phyloP scores from a whole-genome alignment of 35 echinoderm and acorn worm species.

The Apostichopus californicus region DNA sequence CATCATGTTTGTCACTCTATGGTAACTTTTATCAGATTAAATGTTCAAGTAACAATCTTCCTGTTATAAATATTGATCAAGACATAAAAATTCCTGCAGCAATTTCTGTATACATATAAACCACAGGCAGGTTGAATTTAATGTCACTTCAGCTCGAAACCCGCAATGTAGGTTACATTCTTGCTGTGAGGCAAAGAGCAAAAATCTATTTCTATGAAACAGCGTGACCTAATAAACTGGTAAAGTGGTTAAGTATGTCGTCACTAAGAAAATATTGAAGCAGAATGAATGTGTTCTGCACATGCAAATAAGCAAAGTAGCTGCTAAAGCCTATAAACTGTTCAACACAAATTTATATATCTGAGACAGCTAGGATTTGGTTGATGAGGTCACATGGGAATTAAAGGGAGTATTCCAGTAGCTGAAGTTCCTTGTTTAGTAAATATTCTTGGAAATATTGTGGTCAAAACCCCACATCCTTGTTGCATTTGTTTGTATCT shows the following conservation, averaged over 20 bases:
- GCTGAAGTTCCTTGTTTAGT: too few species aligned
- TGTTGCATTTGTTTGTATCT: too few species aligned
- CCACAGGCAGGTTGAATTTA: conserved; percentile 14
- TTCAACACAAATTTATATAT: too few species aligned
- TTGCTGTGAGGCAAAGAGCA: conserved; percentile 6
- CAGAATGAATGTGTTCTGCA: too few species aligned
- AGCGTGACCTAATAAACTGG: conserved; percentile 13
- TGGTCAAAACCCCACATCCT: too few species aligned
- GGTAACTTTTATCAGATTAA: not conserved
- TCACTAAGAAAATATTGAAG: not conserved
- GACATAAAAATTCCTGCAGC: too few species aligned
- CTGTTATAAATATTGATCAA: not conserved
- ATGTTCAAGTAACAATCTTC: not conserved
- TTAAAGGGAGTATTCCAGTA: too few species aligned
- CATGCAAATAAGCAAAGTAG: too few species aligned
- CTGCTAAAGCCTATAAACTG: too few species aligned
- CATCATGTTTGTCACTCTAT: not conserved
- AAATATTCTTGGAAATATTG: not conserved
- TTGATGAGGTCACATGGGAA: too few species aligned
- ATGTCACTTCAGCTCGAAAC: conserved; percentile 4
- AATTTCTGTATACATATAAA: not conserved
- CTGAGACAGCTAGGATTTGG: too few species aligned
- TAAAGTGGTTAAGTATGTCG: conserved; percentile 14
- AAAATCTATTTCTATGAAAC: conserved; percentile 7
- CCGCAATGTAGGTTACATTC: not conserved